Evolutionary conservation across 1,140 invertebrate species (phyloP), one percentile per base, ranked within the genome.

Genomic region (Zaprionus taronus): DNA sequence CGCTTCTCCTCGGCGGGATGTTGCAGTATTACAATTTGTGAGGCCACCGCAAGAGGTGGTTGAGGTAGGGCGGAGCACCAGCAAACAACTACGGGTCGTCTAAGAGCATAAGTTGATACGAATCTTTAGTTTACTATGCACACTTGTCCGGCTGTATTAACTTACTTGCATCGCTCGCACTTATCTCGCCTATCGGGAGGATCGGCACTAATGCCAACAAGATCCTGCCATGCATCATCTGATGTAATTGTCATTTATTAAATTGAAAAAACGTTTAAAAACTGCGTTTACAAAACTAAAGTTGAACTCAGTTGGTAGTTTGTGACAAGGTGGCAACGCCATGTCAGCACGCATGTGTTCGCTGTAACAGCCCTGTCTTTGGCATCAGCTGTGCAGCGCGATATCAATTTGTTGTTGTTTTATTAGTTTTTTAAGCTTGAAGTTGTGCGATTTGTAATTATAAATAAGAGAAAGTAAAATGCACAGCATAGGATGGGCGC

Each of bases 1-100:
- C 98, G 94, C 93, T 97, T 97, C 84, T 98, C 97, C 94, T 99
- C 98, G 77, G 97, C 97, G 15, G 98, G 98, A 94, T 99, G 98
- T 92, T 99, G 98, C 3, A 99, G 93, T 68, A 99, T 94, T 72
- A 98, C 95, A 51, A 98, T 93, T 82, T 94, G 95, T 60, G 96
- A 97, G 65, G 94, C 92, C 11, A 96, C 95, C 55, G 93, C 89
- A 7, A 98, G 78, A 24, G 94, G 95, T 64, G 95, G 93, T 65
- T 94, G 93, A 14, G 97, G 97, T 66, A 98, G 93, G 51, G 95
- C 96, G 26, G 95, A 94, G 93, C 98, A 99, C 97, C 97, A 98
- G 91, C 98, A 99, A 34, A 98, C 98, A 49, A 94, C 95, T n/a
- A 93, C 85, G 12, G 98, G 98, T 79, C 98, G 95, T 60, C 98